Evolutionary conservation across 2,888 invertebrate genomes (phyloP).

Genomic region (Aquatica leii): DNA sequence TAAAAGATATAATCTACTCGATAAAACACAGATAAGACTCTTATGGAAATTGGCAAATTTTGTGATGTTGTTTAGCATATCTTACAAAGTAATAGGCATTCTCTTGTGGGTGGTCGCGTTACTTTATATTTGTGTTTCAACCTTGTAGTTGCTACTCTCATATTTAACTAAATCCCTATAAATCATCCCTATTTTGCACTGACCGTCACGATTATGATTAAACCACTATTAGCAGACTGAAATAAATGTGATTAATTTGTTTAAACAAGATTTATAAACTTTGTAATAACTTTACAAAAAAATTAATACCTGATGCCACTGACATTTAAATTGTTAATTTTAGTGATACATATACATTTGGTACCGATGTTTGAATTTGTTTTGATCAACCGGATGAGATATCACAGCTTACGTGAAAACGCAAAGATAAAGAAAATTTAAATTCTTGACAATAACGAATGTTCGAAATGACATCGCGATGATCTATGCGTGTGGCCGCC

Average conservation of each 20-base stretch:
- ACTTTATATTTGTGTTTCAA: conserved; percentile 34
- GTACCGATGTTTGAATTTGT: conserved; percentile 9
- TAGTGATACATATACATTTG: not conserved
- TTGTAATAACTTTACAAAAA: conserved; percentile 21
- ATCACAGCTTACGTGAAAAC: conserved; percentile 24
- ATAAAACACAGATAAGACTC: conserved; percentile 28
- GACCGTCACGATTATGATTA: conserved; percentile 45
- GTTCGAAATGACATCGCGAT: conserved; percentile 38
- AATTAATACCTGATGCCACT: not conserved
- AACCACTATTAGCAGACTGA: conserved; percentile 44
- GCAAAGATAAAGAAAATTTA: conserved; percentile 29
- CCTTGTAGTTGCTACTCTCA: conserved; percentile 38
- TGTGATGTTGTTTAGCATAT: conserved; percentile 11
- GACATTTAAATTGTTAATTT: not conserved
- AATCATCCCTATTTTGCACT: conserved; percentile 43
- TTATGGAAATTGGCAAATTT: conserved; percentile 33
- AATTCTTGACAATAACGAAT: conserved; percentile 34
- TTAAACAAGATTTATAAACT: conserved; percentile 43
- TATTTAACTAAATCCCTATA: conserved; percentile 42
- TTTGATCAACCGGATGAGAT: conserved; percentile 23
- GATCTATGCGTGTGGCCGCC: conserved; percentile 54
- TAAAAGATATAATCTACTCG: conserved; percentile 28
- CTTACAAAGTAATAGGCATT: not conserved
- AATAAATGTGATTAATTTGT: conserved; percentile 43
- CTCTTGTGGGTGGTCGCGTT: conserved; percentile 13